Evolutionary conservation across 2,113 vertebrate species (phyloP), one percentile per base, ranked within the genome.

Genomic region (Rana temporaria): DNA sequence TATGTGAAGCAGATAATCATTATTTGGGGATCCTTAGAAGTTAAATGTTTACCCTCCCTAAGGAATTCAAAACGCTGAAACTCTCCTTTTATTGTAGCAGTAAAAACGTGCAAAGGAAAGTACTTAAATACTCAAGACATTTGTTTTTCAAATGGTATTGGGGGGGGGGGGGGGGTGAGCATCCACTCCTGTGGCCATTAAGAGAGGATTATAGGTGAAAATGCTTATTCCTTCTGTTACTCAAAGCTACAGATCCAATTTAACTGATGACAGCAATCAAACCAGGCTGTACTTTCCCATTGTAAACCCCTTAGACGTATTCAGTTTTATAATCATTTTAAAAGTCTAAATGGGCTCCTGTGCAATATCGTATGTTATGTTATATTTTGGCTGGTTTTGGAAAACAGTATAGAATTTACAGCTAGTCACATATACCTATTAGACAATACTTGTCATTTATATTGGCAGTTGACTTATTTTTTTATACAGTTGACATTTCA

Each of bases 51-150:
- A 24, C 52, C 53, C 6, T 56, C 53, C 53, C 53, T 32, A 56
- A 73, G 70, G 70, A 73, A 73, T 73, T 73, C 53, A 22, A 53
- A 30, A 22, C 52, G 53, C 53, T 73, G 52, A 73, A 73, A 73
- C 16, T 57, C 26, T 57, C 42, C 5, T 73, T 73, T 73, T 73
- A 57, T 57, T 34, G 53, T 73, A 18, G 53, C 55, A 57, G 55
- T 73, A 57, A 73, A 30, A 73, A 24, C 32, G 53, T 20, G 20
- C 42, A 53, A 22, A 24, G 53, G 48, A 48, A 71, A n/a, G 22
- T 73, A 57, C 57, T 55, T 26, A 24, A 73, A 73, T 7, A 57
- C 14, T 26, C 48, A 60, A 60, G 8, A 60, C 59, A 60, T 48
- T 48, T 48, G 42, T 8, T 48, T 48, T 48, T 48, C 1, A 48